phyloP scores from a whole-genome alignment of 1,140 invertebrate species.

The Lucilia sericata region DNA sequence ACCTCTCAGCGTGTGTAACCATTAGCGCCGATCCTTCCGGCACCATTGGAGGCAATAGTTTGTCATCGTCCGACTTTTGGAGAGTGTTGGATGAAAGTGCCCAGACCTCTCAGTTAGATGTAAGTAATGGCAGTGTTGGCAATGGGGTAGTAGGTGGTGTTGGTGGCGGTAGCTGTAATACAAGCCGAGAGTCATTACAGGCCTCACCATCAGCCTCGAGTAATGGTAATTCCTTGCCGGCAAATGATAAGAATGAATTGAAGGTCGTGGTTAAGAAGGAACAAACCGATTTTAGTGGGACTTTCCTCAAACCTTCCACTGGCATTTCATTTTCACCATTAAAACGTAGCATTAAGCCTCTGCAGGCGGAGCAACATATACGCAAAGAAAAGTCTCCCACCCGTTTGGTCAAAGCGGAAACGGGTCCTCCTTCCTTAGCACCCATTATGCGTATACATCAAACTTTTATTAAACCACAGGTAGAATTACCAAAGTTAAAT shows the following conservation, averaged over 20 bases:
- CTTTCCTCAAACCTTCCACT: slow-evolving; percentile 44
- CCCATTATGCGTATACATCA: slow-evolving; percentile 24
- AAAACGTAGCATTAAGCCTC: slow-evolving; percentile 39
- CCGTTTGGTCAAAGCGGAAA: not conserved
- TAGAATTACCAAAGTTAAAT: slow-evolving; percentile 18
- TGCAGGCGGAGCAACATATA: slow-evolving; percentile 1
- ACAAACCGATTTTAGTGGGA: slow-evolving; percentile 38
- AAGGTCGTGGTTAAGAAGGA: slow-evolving; percentile 36
- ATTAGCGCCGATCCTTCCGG: slow-evolving; percentile 59
- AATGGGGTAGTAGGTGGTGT: not conserved
- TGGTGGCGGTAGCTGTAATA: not conserved
- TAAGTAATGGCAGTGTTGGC: slow-evolving; percentile 47
- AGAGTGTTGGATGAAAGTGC: slow-evolving; percentile 63
- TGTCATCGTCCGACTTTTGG: slow-evolving; percentile 66
- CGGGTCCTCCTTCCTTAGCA: slow-evolving; percentile 9
- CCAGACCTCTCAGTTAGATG: slow-evolving; percentile 59
- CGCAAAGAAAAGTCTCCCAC: slow-evolving; percentile 28
- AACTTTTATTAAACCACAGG: slow-evolving; percentile 8
- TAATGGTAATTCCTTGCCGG: not conserved
- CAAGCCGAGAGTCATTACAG: not conserved
- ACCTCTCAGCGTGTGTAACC: slow-evolving; percentile 65
- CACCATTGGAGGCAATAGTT: slow-evolving; percentile 59
- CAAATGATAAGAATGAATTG: not conserved
- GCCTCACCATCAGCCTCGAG: not conserved
- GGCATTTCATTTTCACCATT: slow-evolving; percentile 39